phyloP scores from a whole-genome alignment of 2,113 vertebrate species.

The Tragelaphus strepsiceros region DNA sequence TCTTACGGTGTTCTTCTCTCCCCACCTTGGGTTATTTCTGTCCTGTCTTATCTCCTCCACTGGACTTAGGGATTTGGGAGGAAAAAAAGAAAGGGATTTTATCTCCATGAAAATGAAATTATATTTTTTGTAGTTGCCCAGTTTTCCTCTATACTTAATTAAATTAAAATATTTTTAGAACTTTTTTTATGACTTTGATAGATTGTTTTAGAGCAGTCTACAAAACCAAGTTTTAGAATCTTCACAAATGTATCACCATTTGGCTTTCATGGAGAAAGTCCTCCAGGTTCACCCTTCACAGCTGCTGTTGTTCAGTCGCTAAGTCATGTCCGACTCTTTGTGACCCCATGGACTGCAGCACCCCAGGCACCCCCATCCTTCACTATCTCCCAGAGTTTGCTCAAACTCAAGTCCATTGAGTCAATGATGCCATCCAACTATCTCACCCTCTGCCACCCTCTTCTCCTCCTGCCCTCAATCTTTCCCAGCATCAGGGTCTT shows the following conservation, averaged over 20 bases:
- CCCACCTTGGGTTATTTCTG: not conserved
- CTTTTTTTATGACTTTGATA: not conserved
- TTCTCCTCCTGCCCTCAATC: not conserved
- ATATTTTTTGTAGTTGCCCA: not conserved
- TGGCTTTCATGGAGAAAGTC: no score
- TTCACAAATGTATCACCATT: not conserved
- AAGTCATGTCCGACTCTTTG: rapidly evolving
- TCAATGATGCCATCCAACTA: not conserved
- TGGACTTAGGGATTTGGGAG: not conserved
- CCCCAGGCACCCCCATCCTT: not conserved
- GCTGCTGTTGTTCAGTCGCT: not conserved
- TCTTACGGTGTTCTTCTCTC: not conserved
- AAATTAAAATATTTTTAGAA: not conserved
- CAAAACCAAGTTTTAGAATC: not conserved
- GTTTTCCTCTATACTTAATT: not conserved
- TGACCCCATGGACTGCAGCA: not conserved
- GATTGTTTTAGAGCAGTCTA: not conserved
- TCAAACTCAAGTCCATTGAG: not conserved
- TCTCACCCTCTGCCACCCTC: not conserved
- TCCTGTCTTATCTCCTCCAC: not conserved
- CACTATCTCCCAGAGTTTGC: not conserved
- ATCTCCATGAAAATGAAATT: not conserved
- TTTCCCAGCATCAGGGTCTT: not conserved
- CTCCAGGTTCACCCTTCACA: rapidly evolving
- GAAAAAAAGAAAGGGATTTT: not conserved